phyloP scores from a whole-genome alignment of 2,113 vertebrate genomes.

The Heloderma charlesbogerti region DNA sequence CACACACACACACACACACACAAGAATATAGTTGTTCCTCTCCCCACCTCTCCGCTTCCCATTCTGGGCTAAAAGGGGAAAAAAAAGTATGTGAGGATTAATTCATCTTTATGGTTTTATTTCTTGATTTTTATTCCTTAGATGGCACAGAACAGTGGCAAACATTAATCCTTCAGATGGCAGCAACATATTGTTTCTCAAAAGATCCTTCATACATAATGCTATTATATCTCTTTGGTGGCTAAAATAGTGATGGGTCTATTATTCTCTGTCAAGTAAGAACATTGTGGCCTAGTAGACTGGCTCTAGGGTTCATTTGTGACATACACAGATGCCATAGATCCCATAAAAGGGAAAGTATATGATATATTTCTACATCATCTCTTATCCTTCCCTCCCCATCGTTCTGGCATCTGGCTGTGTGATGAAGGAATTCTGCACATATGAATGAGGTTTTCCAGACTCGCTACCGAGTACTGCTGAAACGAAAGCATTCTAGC shows the following conservation, averaged over 20 bases:
- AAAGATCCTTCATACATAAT: conserved; percentile 33
- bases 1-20: background rate
- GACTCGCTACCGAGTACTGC: background rate
- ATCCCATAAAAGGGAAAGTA: background rate
- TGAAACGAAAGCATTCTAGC: background rate
- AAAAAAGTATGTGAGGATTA: background rate
- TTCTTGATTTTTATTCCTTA: conserved; percentile 6
- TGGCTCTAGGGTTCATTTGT: background rate
- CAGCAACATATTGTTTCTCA: background rate
- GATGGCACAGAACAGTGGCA: conserved; percentile 29
- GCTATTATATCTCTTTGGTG: conserved; percentile 40
- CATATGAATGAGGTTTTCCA: background rate
- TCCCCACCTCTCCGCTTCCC: too few species aligned
- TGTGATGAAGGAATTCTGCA: background rate
- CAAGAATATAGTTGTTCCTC: background rate
- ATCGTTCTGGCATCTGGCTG: background rate
- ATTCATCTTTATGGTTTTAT: conserved; percentile 35
- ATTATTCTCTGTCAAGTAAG: conserved; percentile 40
- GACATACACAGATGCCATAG: background rate
- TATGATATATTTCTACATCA: background rate
- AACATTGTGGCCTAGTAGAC: background rate
- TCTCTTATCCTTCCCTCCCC: background rate
- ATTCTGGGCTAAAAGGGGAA: background rate
- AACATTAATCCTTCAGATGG: conserved; percentile 34
- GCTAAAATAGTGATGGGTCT: background rate